Conservation (phyloP, 2,797 vertebrate species). For the Oryzias sinensis region DNA sequence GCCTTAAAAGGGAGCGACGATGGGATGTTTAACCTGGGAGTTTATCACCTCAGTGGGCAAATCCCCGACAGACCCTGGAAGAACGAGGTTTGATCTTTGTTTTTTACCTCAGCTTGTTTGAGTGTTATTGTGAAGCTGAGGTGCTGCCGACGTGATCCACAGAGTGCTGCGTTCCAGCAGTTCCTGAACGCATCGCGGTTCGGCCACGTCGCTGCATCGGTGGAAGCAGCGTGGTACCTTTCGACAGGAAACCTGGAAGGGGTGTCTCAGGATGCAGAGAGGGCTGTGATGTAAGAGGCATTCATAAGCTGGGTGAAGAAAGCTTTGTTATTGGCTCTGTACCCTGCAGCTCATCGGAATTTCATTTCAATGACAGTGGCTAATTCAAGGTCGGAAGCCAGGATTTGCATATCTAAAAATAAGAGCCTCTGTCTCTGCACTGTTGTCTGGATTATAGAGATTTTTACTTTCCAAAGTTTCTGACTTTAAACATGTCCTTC, state of each 20-base stretch:
- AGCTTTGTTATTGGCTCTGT: slow-evolving; percentile 54
- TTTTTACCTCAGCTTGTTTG: neutral
- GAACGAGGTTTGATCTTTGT: slow-evolving; percentile 80
- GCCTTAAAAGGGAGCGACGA: slow-evolving; percentile 85
- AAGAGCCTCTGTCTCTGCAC: slow-evolving; percentile 41
- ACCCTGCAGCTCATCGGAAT: slow-evolving; percentile 59
- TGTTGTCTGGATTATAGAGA: slow-evolving; percentile 33
- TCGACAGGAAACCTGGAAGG: slow-evolving; percentile 84
- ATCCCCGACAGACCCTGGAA: slow-evolving; percentile 70
- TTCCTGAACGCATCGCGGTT: slow-evolving; percentile 84
- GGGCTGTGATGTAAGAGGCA: slow-evolving; percentile 85
- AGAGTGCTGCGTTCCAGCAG: slow-evolving; percentile 85
- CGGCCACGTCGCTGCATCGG: slow-evolving; percentile 82
- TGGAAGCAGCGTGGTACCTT: slow-evolving; percentile 84
- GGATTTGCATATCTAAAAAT: slow-evolving; percentile 74
- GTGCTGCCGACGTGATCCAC: slow-evolving; percentile 21
- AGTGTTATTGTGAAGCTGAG: neutral
- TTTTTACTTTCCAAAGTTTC: slow-evolving; percentile 29
- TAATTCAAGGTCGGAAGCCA: slow-evolving; percentile 67
- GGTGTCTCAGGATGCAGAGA: slow-evolving; percentile 81
- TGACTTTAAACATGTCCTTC: slow-evolving; percentile 40
- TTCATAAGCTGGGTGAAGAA: slow-evolving; percentile 53
- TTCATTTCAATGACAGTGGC: slow-evolving; percentile 62
- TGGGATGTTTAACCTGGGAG: slow-evolving; percentile 87
- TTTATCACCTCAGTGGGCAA: slow-evolving; percentile 81